Evolutionary conservation across 2,888 invertebrate genomes (phyloP).

Genomic region (Exocentrus adspersus): DNA sequence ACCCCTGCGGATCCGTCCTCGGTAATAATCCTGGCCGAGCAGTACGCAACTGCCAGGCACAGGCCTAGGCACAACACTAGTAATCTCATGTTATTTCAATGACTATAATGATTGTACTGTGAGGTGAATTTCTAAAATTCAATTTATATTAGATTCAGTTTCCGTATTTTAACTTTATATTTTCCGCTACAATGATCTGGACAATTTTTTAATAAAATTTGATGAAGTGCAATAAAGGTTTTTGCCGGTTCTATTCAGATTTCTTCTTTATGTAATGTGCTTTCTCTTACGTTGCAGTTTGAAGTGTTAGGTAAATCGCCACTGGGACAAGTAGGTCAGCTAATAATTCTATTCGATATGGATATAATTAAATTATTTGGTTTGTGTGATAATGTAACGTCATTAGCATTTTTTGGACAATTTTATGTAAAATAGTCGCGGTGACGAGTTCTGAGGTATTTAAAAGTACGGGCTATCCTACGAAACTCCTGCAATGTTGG

Average conservation of each 20-base stretch:
- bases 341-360: neutral
- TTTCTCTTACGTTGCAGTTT: slow-evolving; percentile 57
- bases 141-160: slow-evolving; percentile 53
- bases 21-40: slow-evolving; percentile 54
- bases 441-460: too few relatives aligned
- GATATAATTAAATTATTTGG: neutral
- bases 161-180: slow-evolving; percentile 42
- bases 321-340: slow-evolving; percentile 7
- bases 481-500: too few relatives aligned
- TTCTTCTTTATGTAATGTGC: slow-evolving; percentile 59
- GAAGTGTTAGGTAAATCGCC: slow-evolving; percentile 53
- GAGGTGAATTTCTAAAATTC: slow-evolving; percentile 35
- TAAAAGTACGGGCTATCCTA: too few relatives aligned
- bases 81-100: slow-evolving; percentile 54
- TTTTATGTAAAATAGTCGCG: too few relatives aligned
- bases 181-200: slow-evolving; percentile 54
- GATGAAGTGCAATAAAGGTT: slow-evolving; percentile 49
- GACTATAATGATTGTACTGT: slow-evolving; percentile 41
- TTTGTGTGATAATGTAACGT: neutral
- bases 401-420: neutral
- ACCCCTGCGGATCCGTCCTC: slow-evolving; percentile 49
- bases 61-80: slow-evolving; percentile 56
- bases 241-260: slow-evolving; percentile 48
- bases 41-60: slow-evolving; percentile 52
- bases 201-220: slow-evolving; percentile 41